Evolutionary conservation across 2,797 vertebrate species (phyloP).

Genomic region (Dipus sagitta): DNA sequence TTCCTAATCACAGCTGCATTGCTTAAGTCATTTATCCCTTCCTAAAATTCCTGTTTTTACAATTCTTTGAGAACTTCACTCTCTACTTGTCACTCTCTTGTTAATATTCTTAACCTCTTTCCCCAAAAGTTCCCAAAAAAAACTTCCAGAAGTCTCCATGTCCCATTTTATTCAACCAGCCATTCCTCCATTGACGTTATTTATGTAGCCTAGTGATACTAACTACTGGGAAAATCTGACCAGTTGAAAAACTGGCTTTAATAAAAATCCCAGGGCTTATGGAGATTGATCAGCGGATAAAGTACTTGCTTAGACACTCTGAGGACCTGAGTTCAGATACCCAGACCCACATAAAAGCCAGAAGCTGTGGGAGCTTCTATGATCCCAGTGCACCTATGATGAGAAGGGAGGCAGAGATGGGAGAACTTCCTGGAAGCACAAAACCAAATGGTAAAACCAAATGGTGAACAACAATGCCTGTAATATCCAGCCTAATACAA

Average conservation of each 20-base stretch:
- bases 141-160: background rate
- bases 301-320: too few relatives aligned
- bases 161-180: conserved; percentile 12
- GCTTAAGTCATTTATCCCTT: background rate
- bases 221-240: conserved; percentile 21
- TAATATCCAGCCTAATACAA: too few relatives aligned
- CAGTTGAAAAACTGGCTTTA: background rate
- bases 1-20: background rate
- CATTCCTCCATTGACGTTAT: background rate
- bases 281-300: too few relatives aligned
- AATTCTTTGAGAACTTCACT: background rate
- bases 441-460: too few relatives aligned
- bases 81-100: background rate
- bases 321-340: too few relatives aligned
- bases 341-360: too few relatives aligned
- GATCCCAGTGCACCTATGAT: too few relatives aligned
- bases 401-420: too few relatives aligned
- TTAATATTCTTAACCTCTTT: background rate
- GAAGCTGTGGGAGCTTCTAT: too few relatives aligned
- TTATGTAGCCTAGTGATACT: background rate
- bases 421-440: too few relatives aligned
- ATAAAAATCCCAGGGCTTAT: background rate
- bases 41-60: background rate
- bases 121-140: background rate
- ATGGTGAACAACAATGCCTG: too few relatives aligned